Conservation (phyloP, 1,140 invertebrate genomes). For the Trichoplusia ni region DNA sequence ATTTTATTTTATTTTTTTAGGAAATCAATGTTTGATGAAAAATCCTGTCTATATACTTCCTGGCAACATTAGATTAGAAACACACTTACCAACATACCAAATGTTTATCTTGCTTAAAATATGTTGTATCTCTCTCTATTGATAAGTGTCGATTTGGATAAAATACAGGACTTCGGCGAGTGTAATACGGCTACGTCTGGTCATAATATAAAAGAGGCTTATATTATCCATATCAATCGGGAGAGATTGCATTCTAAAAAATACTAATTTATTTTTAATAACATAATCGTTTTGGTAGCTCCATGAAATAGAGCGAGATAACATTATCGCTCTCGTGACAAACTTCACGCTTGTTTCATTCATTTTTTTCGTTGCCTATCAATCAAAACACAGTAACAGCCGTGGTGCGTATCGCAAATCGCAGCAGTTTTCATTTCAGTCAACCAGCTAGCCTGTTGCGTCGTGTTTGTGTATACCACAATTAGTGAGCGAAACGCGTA, state of each 20-base stretch:
- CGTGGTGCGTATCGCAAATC: constrained; percentile 33
- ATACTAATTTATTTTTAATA: too few relatives aligned
- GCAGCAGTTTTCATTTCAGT: constrained; percentile 42
- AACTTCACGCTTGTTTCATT: constrained; percentile 48
- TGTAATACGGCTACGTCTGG: too few relatives aligned
- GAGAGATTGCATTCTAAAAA: too few relatives aligned
- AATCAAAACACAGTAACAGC: constrained; percentile 45
- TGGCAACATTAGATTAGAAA: not conserved
- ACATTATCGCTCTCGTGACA: constrained; percentile 15
- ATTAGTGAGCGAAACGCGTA: constrained; percentile 21
- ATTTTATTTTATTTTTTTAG: too few relatives aligned
- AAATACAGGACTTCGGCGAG: too few relatives aligned
- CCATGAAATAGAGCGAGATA: constrained; percentile 18
- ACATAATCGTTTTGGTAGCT: not conserved
- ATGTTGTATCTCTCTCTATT: constrained; percentile 23
- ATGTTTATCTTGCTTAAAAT: not conserved
- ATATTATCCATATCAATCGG: too few relatives aligned
- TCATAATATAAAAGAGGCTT: too few relatives aligned
- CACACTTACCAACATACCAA: constrained; percentile 12
- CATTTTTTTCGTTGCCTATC: constrained; percentile 43
- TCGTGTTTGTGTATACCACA: constrained; percentile 21
- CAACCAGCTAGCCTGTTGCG: constrained; percentile 40
- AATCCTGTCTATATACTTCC: too few relatives aligned
- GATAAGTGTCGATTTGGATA: constrained; percentile 7
- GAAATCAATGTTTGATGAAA: too few relatives aligned